Evolutionary conservation across 2,888 invertebrate species (phyloP), one percentile per base, ranked within the genome.

Genomic region (Steinernema carpocapsae): DNA sequence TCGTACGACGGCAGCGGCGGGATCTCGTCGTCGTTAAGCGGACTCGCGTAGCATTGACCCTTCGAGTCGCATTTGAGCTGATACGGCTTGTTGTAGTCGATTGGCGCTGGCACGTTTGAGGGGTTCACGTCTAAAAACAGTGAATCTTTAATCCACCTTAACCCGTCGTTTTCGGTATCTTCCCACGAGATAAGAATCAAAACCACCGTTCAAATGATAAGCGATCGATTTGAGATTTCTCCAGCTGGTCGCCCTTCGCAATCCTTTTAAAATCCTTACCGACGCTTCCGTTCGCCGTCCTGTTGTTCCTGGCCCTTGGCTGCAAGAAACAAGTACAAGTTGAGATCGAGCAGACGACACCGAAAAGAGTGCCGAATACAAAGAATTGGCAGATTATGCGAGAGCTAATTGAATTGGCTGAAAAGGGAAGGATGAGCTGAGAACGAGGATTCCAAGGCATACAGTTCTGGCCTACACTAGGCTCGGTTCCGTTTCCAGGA

Each of bases 291-390:
- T 71, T 71, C 29, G 48, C 51, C 46, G 71, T 48, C 3, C 46
- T 7, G 32, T 71, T 71, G 71, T 37, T 64, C 32, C 64, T 29
- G 3, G 64, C 29, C 29, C 73, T 71, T 24, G 77, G 73, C 64
- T 72, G 77, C 32, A 77, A 74, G 64, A 80, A 77, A 52, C 79
- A 79, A 1, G 79, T 79, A 72, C 79, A 79, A 3, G 80, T 74
- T 3, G 79, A 77, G 32, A 79, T 78, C 19, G 79, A 71, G 64
- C 80, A 75, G 19, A 80, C 79, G 17, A 75, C 74, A 12, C 80
- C 79, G 70, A 79, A 79, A 10, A 79, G 46, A n/a, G 76, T 79
- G 52, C 79, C 80, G 70, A 79, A 79, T 17, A 79, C 77, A 71
- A 79, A 79, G 72, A 80, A 78, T 51, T 79, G 79, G 74, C 79